Percentiles rank a stretch among this genome's conserved stretches.
phyloP scores from a whole-genome alignment of 2,888 invertebrate genomes.

The Maniola hyperantus region DNA sequence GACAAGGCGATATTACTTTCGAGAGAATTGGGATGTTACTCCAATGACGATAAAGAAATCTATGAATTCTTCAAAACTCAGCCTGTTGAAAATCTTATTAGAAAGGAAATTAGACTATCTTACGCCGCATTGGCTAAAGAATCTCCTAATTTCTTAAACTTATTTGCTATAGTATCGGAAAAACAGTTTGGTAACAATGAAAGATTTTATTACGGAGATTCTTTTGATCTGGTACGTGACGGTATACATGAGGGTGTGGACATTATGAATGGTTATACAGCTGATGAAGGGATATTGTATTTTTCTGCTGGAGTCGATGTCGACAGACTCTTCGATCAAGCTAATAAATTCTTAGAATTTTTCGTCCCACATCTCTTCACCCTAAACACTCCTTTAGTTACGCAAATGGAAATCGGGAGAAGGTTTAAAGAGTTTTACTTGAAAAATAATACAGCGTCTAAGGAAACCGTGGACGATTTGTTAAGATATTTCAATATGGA shows the following conservation, averaged over 20 bases:
- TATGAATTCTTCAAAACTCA: slow-evolving; percentile 58
- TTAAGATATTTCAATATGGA: slow-evolving; percentile 43
- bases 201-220: slow-evolving; percentile 50
- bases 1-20: slow-evolving; percentile 67
- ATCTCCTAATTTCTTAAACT: slow-evolving; percentile 32
- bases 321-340: slow-evolving; percentile 34
- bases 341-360: slow-evolving; percentile 42
- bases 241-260: slow-evolving; percentile 81
- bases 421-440: slow-evolving; percentile 47
- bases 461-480: slow-evolving; percentile 42
- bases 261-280: slow-evolving; percentile 86
- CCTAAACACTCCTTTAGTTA: slow-evolving; percentile 34
- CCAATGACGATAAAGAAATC: slow-evolving; percentile 55
- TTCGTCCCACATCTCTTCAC: slow-evolving; percentile 44
- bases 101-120: slow-evolving; percentile 40
- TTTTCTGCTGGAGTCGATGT: slow-evolving; percentile 46
- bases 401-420: slow-evolving; percentile 47
- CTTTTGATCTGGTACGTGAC: slow-evolving; percentile 58
- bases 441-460: slow-evolving; percentile 40
- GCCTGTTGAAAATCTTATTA: slow-evolving; percentile 50
- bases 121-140: slow-evolving; percentile 19
- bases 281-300: slow-evolving; percentile 82
- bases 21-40: slow-evolving; percentile 53
- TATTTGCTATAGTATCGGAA: slow-evolving; percentile 47
- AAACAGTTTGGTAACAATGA: slow-evolving; percentile 50